These are phyloP conservation scores for Streptopelia turtur DNA, from an alignment of 2,797 vertebrate species.

Conservation along the genomic window DNA sequence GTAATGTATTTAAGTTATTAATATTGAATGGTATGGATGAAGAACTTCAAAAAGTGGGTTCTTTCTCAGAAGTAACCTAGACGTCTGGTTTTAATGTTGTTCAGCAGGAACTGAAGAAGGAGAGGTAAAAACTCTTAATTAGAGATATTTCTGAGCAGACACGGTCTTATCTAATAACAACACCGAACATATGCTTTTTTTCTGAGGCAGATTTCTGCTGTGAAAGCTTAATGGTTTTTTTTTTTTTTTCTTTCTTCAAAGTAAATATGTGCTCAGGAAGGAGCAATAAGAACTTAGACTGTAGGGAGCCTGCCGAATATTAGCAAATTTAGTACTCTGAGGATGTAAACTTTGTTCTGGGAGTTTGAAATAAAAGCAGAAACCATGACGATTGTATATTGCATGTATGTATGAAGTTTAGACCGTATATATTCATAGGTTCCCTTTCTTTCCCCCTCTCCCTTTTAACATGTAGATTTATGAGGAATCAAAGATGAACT, in stretches of 20 bases:
- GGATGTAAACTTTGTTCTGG: not conserved
- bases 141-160: constrained; percentile 37
- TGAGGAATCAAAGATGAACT: constrained; percentile 99
- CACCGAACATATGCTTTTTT: constrained; percentile 33
- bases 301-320: not conserved
- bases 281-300: not conserved
- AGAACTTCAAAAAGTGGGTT: constrained; percentile 35
- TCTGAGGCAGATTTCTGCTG: constrained; percentile 31
- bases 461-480: constrained; percentile 88
- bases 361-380: constrained; percentile 3
- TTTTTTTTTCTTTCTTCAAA: constrained; percentile 27
- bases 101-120: constrained; percentile 19
- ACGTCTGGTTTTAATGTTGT: constrained; percentile 46
- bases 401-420: constrained; percentile 53
- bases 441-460: constrained; percentile 70
- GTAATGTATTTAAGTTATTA: constrained; percentile 14
- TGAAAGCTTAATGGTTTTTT: not conserved
- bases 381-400: not conserved
- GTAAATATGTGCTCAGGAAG: constrained; percentile 18
- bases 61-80: constrained; percentile 48
- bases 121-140: constrained; percentile 44
- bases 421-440: constrained; percentile 70
- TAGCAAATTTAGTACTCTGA: not conserved
- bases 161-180: constrained; percentile 44
- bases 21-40: not conserved